Base-by-base conservation (phyloP, 23 tunicate genomes). In the Ciona savignyi region DNA sequence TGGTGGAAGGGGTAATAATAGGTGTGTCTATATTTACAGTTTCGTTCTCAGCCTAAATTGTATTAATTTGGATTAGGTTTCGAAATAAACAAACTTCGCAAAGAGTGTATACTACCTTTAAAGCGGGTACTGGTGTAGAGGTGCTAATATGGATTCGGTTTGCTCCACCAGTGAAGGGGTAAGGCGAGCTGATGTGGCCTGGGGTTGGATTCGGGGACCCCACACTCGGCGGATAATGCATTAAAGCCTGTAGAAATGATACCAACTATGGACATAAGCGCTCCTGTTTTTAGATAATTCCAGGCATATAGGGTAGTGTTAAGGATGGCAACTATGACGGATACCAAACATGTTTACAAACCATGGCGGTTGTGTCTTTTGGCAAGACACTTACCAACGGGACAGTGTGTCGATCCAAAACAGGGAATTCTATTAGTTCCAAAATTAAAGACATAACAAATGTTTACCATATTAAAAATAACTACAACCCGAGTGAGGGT, bases 101-200 rank as follows among this genome's bases (percentile, higher is more conserved):
- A 42, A 42, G n/a, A n/a, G 9, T 42, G 9, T 42, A 42, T 6
- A 42, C 15, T 42, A 42, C 56, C 56, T 42, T 42, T 15, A 42
- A 6, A 42, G 56, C 56, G 9, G 56, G 56, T 42, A 15, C 15
- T 6, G 56, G 56, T 42, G 56, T 42, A 15, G 56, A 42, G 9
- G 56, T 42, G 15, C 56, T 42, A 42, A 42, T 42, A 6, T 42
- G 56, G 9, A 15, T 9, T 42, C 56, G 9, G 56, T 42, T 42
- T 42, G 9, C 56, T 42, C 56, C 15, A 42, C 15, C 15, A 15
- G 56, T 42, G 56, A 42, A 42, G 56, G 56, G 56, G 56, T 42
- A 42, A 42, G 56, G 97, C 15, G 97, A 83, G 35, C 97, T 91
- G 35, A 91, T 79, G 48, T 91, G 97, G 0, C 35, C 60, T 2